phyloP scores from a whole-genome alignment of 2,797 vertebrate species.

The Manis crassicaudata region DNA sequence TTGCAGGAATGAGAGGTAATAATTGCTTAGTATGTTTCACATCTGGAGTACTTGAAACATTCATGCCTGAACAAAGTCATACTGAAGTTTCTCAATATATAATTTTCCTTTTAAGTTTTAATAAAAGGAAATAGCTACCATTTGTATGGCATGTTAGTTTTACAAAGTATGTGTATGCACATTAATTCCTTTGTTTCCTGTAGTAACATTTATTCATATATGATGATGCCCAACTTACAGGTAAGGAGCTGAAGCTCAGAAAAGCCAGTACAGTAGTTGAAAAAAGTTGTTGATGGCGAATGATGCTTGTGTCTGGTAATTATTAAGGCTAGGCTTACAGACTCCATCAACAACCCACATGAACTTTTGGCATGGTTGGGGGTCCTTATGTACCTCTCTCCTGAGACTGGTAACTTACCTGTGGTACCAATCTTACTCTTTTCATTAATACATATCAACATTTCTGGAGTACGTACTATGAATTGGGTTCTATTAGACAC shows the following conservation, averaged over 20 bases:
- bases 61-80: constrained; percentile 3
- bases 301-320: neutral
- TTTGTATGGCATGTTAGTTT: neutral
- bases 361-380: neutral
- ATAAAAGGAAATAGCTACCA: constrained; percentile 36
- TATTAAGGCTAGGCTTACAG: neutral
- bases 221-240: constrained; percentile 7
- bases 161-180: neutral
- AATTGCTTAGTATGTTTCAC: neutral
- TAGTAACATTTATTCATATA: neutral
- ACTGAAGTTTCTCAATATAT: neutral
- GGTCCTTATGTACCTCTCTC: neutral
- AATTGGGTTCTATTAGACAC: neutral
- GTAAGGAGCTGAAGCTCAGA: neutral
- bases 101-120: constrained; percentile 29
- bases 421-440: neutral
- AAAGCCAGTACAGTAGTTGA: neutral
- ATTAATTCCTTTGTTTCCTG: constrained; percentile 14
- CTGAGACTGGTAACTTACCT: neutral
- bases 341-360: neutral
- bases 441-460: neutral
- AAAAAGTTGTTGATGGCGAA: neutral
- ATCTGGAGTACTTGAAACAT: neutral
- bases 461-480: neutral
- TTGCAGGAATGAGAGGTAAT: neutral